phyloP scores from a whole-genome alignment of 2,797 vertebrate species.

The Hemitrygon akajei region DNA sequence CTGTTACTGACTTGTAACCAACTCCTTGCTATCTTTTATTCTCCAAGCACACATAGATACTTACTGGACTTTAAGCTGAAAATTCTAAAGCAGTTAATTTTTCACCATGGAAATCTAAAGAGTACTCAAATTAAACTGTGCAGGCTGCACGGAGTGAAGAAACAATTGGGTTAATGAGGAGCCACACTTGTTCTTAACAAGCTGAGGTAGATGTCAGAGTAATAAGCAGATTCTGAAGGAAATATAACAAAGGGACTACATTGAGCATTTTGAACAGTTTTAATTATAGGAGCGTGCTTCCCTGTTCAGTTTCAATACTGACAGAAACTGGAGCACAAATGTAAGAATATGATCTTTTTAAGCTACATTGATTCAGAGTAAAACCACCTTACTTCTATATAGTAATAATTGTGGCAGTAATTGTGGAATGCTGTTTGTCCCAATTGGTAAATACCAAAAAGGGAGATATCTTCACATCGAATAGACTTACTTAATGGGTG shows the following conservation, averaged over 20 bases:
- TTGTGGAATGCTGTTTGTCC: not conserved
- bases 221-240: conserved; percentile 21
- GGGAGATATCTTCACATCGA: not conserved
- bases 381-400: not conserved
- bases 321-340: not conserved
- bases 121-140: not conserved
- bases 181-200: not conserved
- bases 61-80: not conserved
- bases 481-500: not conserved
- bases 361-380: not conserved
- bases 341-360: not conserved
- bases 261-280: conserved; percentile 9
- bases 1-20: conserved; percentile 10
- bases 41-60: conserved; percentile 21
- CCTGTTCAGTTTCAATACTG: not conserved
- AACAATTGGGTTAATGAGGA: conserved; percentile 18
- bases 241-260: not conserved
- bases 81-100: conserved; percentile 9
- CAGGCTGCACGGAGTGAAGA: not conserved
- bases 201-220: not conserved
- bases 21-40: not conserved
- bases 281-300: not conserved
- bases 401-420: not conserved
- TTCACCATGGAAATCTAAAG: conserved; percentile 10
- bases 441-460: not conserved